Conservation (phyloP, 2,888 invertebrate genomes). For the Lithosia quadra region DNA sequence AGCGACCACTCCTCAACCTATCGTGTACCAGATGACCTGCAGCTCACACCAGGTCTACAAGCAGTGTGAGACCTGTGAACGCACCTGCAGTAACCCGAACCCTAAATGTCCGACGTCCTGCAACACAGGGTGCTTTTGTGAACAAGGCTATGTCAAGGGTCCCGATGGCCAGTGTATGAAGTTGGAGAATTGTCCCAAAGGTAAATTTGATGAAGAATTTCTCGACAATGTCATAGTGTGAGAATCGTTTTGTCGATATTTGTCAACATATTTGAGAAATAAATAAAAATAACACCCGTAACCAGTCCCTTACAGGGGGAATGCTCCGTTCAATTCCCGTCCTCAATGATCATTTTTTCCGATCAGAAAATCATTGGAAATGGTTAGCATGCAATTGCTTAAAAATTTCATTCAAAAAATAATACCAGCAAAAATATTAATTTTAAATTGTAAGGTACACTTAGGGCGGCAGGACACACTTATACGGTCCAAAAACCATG, state of each 20-base stretch:
- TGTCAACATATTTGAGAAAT: too few relatives aligned
- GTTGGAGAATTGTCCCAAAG: slow-evolving; percentile 65
- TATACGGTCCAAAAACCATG: too few relatives aligned
- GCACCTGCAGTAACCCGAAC: slow-evolving; percentile 62
- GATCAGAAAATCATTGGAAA: too few relatives aligned
- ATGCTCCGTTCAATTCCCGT: too few relatives aligned
- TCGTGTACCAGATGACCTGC: slow-evolving; percentile 59
- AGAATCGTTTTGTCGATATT: neutral
- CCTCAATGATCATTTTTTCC: too few relatives aligned
- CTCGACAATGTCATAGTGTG: slow-evolving; percentile 8
- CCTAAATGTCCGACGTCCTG: slow-evolving; percentile 59
- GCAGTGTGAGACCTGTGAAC: slow-evolving; percentile 63
- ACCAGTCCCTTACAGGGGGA: too few relatives aligned
- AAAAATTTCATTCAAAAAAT: too few relatives aligned
- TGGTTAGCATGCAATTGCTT: too few relatives aligned
- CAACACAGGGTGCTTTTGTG: slow-evolving; percentile 69
- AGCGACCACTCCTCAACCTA: slow-evolving; percentile 38
- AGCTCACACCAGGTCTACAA: slow-evolving; percentile 62
- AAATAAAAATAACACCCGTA: too few relatives aligned
- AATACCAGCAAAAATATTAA: neutral
- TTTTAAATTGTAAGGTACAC: too few relatives aligned
- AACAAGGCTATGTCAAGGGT: slow-evolving; percentile 61
- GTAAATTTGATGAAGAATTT: slow-evolving; percentile 42
- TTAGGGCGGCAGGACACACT: too few relatives aligned
- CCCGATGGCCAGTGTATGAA: slow-evolving; percentile 65